Percentiles rank a stretch among this genome's conserved stretches.
Evolutionary conservation across 2,113 vertebrate species (phyloP).

Genomic region (Vidua chalybeata): DNA sequence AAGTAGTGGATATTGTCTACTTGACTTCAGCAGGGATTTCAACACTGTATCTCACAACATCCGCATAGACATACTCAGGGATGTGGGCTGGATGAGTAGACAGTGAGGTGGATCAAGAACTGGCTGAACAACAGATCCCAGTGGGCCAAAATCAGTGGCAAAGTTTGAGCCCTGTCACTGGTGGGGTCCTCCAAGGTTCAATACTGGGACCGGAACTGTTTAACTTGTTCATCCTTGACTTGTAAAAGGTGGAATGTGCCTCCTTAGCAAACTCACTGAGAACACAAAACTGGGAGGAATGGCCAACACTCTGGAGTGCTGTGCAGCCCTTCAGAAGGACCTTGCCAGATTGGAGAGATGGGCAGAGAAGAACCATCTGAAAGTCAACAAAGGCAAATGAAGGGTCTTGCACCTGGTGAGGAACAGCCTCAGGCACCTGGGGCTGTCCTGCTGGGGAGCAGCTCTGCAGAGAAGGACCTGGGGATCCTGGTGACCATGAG

Average conservation of each 20-base stretch:
- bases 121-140: background rate
- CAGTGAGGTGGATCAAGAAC: background rate
- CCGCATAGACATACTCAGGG: background rate
- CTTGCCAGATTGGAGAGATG: accelerated
- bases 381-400: background rate
- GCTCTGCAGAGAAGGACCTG: background rate
- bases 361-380: background rate
- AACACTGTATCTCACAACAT: background rate
- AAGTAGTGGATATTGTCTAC: background rate
- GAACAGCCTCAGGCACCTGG: background rate
- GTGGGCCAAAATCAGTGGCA: background rate
- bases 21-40: background rate
- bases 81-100: background rate
- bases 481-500: background rate
- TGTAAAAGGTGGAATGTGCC: background rate
- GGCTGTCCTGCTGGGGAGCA: background rate
- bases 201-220: background rate
- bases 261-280: background rate
- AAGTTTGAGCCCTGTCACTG: background rate
- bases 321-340: background rate
- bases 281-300: background rate
- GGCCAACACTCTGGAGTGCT: accelerated
- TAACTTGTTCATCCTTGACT: background rate
- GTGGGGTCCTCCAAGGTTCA: accelerated
- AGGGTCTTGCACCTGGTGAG: background rate